Evolutionary conservation across 1,140 invertebrate species (phyloP), one percentile per base, ranked within the genome.

Genomic region (Cotesia glomerata): DNA sequence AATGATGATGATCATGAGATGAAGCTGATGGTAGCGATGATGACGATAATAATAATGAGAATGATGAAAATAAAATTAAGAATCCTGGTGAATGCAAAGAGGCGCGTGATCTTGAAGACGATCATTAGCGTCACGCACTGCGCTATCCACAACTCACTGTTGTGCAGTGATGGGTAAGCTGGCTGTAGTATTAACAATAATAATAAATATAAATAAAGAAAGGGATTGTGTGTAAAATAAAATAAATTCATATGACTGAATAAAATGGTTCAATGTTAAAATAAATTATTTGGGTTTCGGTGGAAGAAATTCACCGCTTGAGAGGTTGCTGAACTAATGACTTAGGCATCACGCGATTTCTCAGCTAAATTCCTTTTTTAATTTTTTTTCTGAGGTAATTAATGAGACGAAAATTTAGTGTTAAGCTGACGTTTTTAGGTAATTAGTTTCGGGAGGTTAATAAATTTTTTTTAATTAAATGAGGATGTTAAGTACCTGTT

Each of bases 41-140:
- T 45, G 39, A 45, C 39, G 39, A 45, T 45, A 45, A 45, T 45
- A 45, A 14, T 45, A 45, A 45, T 45, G 39, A 45, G 7, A 45
- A 45, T 9, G 39, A 45, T 45, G 39, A 45, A 45, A 45, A 45
- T 45, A 45, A 45, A 45, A 45, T 45, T 45, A 45, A 45, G 39
- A 45, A 45, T 45, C 39, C 39, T 45, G 39, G 69, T 7, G 35
- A 68, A 70, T 63, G 49, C 56, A 35, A 67, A 62, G 65, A 70
- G 64, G 16, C 56, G 56, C 64, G 45, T 67, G 64, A 67, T 72
- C 64, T 72, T 34, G 3, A 66, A 58, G 51, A 72, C 56, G 71
- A 68, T 73, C 71, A 73, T 73, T 73, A 73, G 49, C 65, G 71
- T 73, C 71, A 73, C 71, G 71, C 71, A 73, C 64, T 16, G n/a